Conservation (phyloP, 53 echinoderm and acorn worm species). For the Astropecten irregularis region DNA sequence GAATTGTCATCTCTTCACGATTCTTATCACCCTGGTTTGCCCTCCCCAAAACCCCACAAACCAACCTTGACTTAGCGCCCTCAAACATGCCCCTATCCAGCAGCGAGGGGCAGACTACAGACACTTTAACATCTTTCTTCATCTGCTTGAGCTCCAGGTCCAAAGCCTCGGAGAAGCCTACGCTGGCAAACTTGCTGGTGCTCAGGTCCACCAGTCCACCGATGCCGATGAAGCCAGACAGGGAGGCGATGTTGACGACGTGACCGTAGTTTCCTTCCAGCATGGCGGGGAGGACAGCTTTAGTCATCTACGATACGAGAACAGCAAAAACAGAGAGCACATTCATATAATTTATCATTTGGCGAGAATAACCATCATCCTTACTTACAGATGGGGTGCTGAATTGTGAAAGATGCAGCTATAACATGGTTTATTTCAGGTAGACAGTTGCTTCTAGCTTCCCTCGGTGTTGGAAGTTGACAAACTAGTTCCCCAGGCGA, state of each 20-base stretch:
- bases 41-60: too few species aligned
- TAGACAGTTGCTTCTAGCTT: too few species aligned
- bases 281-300: conserved; percentile 93
- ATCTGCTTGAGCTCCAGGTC: conserved; percentile 79
- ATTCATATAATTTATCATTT: too few species aligned
- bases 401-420: too few species aligned
- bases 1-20: too few species aligned
- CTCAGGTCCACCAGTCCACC: conserved; percentile 89
- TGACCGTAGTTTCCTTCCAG: conserved; percentile 85
- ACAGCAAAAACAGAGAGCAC: too few species aligned
- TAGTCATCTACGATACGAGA: conserved; percentile 72
- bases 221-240: conserved; percentile 86
- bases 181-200: conserved; percentile 90
- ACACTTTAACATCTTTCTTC: conserved; percentile 78
- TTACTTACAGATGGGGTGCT: too few species aligned
- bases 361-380: too few species aligned
- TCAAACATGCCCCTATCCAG: conserved; percentile 94
- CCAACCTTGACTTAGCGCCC: conserved; percentile 85
- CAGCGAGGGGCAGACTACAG: conserved; percentile 85
- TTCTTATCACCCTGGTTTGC: too few species aligned
- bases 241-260: conserved; percentile 90
- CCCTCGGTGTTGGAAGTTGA: too few species aligned
- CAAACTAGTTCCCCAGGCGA: too few species aligned
- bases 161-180: conserved; percentile 91
- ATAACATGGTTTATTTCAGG: too few species aligned